Base-by-base conservation (phyloP, 2,113 vertebrate genomes). In the Phaethon lepturus region DNA sequence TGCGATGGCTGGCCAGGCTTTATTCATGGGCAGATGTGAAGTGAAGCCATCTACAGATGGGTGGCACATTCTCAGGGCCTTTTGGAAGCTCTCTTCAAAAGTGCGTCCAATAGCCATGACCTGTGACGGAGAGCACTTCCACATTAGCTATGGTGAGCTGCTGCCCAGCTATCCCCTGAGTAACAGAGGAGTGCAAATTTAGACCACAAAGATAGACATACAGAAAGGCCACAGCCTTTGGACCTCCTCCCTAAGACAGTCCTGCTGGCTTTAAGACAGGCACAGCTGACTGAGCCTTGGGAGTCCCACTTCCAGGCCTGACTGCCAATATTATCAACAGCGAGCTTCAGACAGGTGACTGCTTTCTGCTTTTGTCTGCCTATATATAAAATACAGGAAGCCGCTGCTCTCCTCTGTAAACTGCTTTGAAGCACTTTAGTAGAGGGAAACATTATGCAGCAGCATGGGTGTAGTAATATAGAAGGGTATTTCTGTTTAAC, bases 51-150 rank as follows among this genome's bases (percentile, higher is more conserved):
- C 99, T 58, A 99, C 98, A 10, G 99, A 99, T 1, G 99, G 99
- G 93, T 99, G 99, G 90, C 99, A 99, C 99, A 99, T 99, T 80
- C 99, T 98, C 89, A 99, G 96, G 63, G 99, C 99, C 95, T 99
- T 99, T 93, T 99, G 99, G 89, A 99, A 98, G 91, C 99, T 99
- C 97, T 99, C 99, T 77, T 99, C 99, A 94, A 99, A 99, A 2
- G 99, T 99, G n/a, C 99, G 98, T 6, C 99, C 99, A 13, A 99
- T 98, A 13, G 99, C 99, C 99, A 99, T 99, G 83, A 99, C 99
- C 99, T 99, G 96, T 2, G 91, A 88, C 0, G 13, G 33, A 92
- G 24, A 76, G 72, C 72, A 53, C 50, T 58, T 8, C 69, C 59
- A 15, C 8, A 2, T n/a, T 13, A 90, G 69, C 29, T 5, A 4